Evolutionary conservation across 2,888 invertebrate species (phyloP).

Genomic region (Crossocerus cetratus): DNA sequence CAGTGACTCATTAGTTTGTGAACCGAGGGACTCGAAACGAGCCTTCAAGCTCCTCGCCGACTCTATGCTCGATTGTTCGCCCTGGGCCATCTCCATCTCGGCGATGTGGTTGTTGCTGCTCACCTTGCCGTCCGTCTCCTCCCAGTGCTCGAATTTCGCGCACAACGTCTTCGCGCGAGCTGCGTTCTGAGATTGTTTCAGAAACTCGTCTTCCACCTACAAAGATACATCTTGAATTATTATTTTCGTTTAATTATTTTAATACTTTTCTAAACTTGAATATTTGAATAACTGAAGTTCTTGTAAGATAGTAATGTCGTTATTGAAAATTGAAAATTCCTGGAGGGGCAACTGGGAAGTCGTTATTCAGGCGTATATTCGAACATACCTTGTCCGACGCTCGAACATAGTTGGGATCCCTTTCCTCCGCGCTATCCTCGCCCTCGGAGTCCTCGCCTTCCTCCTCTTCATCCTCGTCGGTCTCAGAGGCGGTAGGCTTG

Average conservation of each 20-base stretch:
- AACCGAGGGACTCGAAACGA: slow-evolving; percentile 91
- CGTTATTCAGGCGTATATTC: not conserved
- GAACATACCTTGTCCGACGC: slow-evolving; percentile 76
- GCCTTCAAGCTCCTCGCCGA: slow-evolving; percentile 91
- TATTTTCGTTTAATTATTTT: too few relatives aligned
- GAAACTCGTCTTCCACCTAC: slow-evolving; percentile 82
- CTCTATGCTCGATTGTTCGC: slow-evolving; percentile 88
- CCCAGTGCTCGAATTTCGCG: slow-evolving; percentile 94
- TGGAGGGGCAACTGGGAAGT: too few relatives aligned
- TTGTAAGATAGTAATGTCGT: too few relatives aligned
- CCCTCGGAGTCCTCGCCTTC: slow-evolving; percentile 78
- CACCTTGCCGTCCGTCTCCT: slow-evolving; percentile 79
- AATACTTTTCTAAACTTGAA: too few relatives aligned
- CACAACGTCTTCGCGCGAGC: slow-evolving; percentile 91
- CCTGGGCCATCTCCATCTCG: slow-evolving; percentile 77
- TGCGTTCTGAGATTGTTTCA: slow-evolving; percentile 86
- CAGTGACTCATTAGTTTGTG: slow-evolving; percentile 78
- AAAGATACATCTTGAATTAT: not conserved
- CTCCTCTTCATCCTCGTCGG: slow-evolving; percentile 79
- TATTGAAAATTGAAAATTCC: too few relatives aligned
- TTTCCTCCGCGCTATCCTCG: slow-evolving; percentile 75
- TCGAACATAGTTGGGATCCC: slow-evolving; percentile 76
- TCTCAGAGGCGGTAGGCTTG: slow-evolving; percentile 77
- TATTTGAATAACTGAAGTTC: too few relatives aligned
- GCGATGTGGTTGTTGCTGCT: slow-evolving; percentile 72